phyloP scores from a whole-genome alignment of 2,797 vertebrate species.

The Numenius phaeopus region DNA sequence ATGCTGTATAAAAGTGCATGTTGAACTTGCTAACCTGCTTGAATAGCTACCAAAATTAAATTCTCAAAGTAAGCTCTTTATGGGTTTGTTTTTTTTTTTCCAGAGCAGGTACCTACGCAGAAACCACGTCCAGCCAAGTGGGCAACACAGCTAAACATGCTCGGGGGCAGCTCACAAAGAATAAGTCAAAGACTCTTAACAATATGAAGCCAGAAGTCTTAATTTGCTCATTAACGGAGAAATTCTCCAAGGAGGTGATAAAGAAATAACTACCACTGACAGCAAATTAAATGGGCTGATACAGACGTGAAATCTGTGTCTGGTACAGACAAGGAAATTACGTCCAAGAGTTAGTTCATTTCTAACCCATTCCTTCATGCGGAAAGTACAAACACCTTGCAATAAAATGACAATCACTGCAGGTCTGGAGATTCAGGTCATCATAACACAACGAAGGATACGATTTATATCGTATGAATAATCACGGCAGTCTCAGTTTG shows the following conservation, averaged over 20 bases:
- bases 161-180: not conserved
- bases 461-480: too few relatives aligned
- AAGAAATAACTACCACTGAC: not conserved
- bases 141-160: rapidly evolving
- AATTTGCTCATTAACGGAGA: not conserved
- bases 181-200: not conserved
- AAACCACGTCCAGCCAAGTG: not conserved
- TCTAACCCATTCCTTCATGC: not conserved
- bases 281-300: not conserved
- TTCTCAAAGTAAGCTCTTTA: not conserved
- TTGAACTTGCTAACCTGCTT: not conserved
- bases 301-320: not conserved
- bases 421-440: not conserved
- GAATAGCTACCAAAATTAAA: not conserved
- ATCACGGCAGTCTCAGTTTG: too few relatives aligned
- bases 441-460: not conserved
- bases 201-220: not conserved
- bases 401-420: not conserved
- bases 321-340: not conserved
- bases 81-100: not conserved
- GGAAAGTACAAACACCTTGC: not conserved
- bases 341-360: not conserved
- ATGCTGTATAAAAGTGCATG: not conserved
- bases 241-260: not conserved
- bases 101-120: not conserved